Evolutionary conservation across 2,797 vertebrate species (phyloP).

Genomic region (Smutsia gigantea): DNA sequence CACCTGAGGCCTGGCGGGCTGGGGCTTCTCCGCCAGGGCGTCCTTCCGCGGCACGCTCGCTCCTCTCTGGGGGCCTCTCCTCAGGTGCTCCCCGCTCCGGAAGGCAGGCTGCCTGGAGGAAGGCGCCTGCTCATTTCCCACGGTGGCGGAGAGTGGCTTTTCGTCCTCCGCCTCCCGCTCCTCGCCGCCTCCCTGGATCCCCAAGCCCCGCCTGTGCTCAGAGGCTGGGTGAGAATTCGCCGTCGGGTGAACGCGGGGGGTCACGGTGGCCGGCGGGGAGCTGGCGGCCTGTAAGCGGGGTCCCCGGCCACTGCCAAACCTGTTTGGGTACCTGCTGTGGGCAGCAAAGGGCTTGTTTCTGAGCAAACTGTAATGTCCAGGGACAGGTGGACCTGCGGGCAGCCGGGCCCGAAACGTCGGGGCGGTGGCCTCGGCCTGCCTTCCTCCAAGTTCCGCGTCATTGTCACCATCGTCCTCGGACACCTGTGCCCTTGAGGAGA

Average conservation of each 20-base stretch:
- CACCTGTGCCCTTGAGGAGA: slow-evolving; percentile 67
- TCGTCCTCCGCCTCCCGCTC: slow-evolving; percentile 31
- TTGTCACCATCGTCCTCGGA: slow-evolving; percentile 68
- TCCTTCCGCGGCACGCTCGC: slow-evolving; percentile 65
- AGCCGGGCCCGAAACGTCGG: slow-evolving; percentile 37
- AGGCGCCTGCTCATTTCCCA: slow-evolving; percentile 21
- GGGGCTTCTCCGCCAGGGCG: slow-evolving; percentile 51
- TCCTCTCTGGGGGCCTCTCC: slow-evolving; percentile 76
- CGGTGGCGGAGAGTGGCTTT: slow-evolving; percentile 75
- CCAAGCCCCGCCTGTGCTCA: background rate
- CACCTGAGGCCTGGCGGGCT: background rate
- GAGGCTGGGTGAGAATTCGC: background rate
- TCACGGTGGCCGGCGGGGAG: background rate
- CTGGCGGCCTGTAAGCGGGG: slow-evolving; percentile 30
- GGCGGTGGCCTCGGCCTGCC: slow-evolving; percentile 72
- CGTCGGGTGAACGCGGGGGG: background rate
- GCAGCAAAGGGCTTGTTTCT: slow-evolving; percentile 67
- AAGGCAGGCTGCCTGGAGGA: slow-evolving; percentile 81
- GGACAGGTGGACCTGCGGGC: slow-evolving; percentile 13
- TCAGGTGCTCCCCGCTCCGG: slow-evolving; percentile 70
- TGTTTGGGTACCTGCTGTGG: slow-evolving; percentile 38
- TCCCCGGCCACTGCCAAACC: background rate
- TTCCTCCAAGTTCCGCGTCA: slow-evolving; percentile 66
- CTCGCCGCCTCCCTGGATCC: background rate
- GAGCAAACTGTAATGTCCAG: slow-evolving; percentile 55